A percentile compares a stretch with the other conserved stretches of the same genome.
phyloP scores from a whole-genome alignment of 2,797 vertebrate species.

The Rhadinocentrus ornatus region DNA sequence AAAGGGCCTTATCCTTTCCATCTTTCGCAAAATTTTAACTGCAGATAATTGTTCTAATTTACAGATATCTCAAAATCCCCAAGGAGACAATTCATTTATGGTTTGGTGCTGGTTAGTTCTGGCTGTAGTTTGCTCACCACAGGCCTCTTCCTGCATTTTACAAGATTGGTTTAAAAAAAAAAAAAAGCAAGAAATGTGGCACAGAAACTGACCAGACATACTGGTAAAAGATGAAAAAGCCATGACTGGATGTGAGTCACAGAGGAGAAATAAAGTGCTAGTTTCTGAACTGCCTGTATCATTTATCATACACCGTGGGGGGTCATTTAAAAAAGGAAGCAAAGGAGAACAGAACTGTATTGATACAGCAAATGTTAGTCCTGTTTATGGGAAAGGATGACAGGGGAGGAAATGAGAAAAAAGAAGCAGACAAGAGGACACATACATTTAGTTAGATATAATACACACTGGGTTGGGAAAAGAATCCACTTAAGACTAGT shows the following conservation, averaged over 20 bases:
- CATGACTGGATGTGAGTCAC: conserved; percentile 66
- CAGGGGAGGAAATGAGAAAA: conserved; percentile 3
- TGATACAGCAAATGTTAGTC: conserved; percentile 25
- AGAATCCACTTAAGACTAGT: too few species aligned
- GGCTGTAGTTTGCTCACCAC: conserved; percentile 65
- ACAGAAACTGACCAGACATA: conserved; percentile 53
- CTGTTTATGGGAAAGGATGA: conserved; percentile 25
- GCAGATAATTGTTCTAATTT: conserved; percentile 58
- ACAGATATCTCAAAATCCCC: conserved; percentile 46
- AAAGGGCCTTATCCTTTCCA: conserved; percentile 54
- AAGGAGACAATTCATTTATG: conserved; percentile 46
- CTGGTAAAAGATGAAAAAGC: conserved; percentile 52
- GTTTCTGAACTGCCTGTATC: conserved; percentile 36
- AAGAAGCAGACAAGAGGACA: too few species aligned
- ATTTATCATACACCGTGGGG: conserved; percentile 47
- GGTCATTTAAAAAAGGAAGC: conserved; percentile 34
- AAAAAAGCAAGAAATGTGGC: conserved; percentile 11
- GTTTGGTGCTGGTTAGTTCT: conserved; percentile 62
- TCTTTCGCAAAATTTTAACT: conserved; percentile 72
- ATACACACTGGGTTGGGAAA: too few species aligned
- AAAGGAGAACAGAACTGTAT: conserved; percentile 5
- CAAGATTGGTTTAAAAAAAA: conserved; percentile 50
- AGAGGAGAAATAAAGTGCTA: conserved; percentile 32
- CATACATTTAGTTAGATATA: too few species aligned
- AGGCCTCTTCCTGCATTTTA: conserved; percentile 56